A percentile compares a stretch with the other conserved stretches of the same genome.
Evolutionary conservation across 2,113 vertebrate species (phyloP).

Genomic region (Rhizomys pruinosus): DNA sequence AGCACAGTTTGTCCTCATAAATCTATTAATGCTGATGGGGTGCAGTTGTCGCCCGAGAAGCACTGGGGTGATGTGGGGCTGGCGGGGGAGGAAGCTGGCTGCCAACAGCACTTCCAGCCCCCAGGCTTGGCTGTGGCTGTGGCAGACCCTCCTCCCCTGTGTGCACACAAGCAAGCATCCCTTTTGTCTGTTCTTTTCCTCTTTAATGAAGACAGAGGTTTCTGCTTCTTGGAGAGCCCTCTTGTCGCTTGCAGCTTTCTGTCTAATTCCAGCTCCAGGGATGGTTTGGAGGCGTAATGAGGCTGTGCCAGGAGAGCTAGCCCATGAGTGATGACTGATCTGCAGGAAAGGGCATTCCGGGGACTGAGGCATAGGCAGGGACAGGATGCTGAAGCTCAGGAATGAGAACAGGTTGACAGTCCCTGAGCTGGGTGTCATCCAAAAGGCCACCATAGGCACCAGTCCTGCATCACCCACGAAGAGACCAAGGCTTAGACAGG

Average conservation of each 20-base stretch:
- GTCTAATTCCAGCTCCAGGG: neutral
- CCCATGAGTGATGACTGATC: neutral
- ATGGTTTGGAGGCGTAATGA: neutral
- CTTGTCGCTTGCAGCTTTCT: conserved; percentile 23
- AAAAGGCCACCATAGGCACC: neutral
- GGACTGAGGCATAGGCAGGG: neutral
- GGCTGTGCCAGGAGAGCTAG: conserved; percentile 6
- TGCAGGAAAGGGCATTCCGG: neutral
- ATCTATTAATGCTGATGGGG: conserved; percentile 63
- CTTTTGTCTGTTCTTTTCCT: neutral
- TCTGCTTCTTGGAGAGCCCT: neutral
- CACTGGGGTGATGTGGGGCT: conserved; percentile 10
- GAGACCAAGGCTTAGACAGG: neutral
- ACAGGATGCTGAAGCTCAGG: neutral
- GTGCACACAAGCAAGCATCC: too few species aligned
- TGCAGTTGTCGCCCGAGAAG: conserved; percentile 22
- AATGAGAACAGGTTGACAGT: rapidly evolving
- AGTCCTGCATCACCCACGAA: neutral
- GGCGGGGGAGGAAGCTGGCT: neutral
- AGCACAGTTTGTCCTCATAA: conserved; percentile 72
- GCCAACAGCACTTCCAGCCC: neutral
- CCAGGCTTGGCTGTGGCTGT: neutral
- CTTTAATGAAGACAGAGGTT: neutral
- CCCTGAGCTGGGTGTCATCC: neutral
- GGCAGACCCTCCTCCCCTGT: neutral